Conservation (phyloP, 2,888 invertebrate species). For the Dimorphilus gyrociliatus region DNA sequence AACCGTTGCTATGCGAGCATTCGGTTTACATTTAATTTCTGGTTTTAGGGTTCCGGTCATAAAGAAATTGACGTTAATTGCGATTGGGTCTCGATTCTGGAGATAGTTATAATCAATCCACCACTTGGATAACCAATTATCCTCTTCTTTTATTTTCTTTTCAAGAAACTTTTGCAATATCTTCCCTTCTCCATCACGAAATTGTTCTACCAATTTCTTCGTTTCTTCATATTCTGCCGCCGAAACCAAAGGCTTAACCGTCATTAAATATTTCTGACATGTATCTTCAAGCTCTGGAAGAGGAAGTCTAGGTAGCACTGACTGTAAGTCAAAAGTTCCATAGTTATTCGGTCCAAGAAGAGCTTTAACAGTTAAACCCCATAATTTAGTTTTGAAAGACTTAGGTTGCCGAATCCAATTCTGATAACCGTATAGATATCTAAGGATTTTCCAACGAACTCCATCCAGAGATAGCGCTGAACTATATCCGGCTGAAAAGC, state of each 20-base stretch:
- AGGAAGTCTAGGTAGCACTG: conserved; percentile 14
- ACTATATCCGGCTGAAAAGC: too few relatives aligned
- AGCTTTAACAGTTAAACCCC: conserved; percentile 1
- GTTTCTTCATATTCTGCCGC: conserved; percentile 22
- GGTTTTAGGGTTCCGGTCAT: conserved; percentile 9
- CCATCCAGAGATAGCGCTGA: too few relatives aligned
- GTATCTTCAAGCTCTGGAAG: conserved; percentile 14
- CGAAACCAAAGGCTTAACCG: conserved; percentile 20
- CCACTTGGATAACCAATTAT: conserved; percentile 18
- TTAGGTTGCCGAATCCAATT: too few relatives aligned
- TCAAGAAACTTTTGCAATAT: conserved; percentile 14
- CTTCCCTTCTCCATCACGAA: conserved; percentile 17
- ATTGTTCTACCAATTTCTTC: conserved; percentile 14
- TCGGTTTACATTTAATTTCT: conserved; percentile 9
- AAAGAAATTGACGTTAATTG: conserved; percentile 22
- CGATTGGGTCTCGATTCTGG: conserved; percentile 12
- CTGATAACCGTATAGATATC: too few relatives aligned
- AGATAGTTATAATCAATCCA: conserved; percentile 17
- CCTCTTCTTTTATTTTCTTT: conserved; percentile 14
- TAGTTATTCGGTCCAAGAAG: not conserved
- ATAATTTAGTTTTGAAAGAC: too few relatives aligned
- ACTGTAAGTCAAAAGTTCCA: conserved; percentile 13
- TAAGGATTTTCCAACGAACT: too few relatives aligned
- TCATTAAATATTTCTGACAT: conserved; percentile 17
- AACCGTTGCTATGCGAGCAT: conserved; percentile 13